phyloP scores from a whole-genome alignment of 2,113 vertebrate species.

The Apistogramma diplotaenia region DNA sequence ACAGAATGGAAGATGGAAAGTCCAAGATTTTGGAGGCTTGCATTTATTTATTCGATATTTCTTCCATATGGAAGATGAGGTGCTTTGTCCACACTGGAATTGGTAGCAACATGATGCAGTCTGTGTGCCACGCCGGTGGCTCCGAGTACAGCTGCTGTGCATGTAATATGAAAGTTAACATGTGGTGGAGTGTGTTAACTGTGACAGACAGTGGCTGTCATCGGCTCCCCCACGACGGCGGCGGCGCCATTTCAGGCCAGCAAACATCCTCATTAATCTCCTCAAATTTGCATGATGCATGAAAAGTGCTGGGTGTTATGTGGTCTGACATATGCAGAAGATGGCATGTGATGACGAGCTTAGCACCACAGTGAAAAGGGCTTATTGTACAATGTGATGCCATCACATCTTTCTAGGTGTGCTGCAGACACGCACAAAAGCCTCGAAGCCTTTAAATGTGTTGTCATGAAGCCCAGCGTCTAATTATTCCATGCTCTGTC shows the following conservation, averaged over 20 bases:
- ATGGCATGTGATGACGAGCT: neutral
- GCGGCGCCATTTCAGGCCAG: slow-evolving; percentile 83
- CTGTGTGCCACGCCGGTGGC: neutral
- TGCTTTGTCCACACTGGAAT: neutral
- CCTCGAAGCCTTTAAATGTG: neutral
- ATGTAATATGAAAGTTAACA: neutral
- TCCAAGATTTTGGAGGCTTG: neutral
- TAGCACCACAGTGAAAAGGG: neutral
- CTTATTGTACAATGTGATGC: neutral
- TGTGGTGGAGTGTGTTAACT: slow-evolving; percentile 56
- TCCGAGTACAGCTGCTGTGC: neutral
- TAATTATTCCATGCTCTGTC: neutral
- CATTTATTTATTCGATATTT: neutral
- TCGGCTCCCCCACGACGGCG: slow-evolving; percentile 83
- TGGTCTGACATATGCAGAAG: neutral
- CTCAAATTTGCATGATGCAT: slow-evolving; percentile 68
- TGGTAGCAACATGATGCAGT: neutral
- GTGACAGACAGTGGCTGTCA: slow-evolving; percentile 88
- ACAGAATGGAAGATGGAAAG: neutral
- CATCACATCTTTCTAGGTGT: neutral
- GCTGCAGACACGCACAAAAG: neutral
- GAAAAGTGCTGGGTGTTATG: neutral
- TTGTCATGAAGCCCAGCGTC: neutral
- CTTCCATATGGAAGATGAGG: neutral
- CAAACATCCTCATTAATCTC: slow-evolving; percentile 88